Percentiles rank a stretch among this genome's conserved stretches.
These are phyloP conservation scores for Cephus runcator DNA, from an alignment of 2,888 invertebrate species.

Conservation along the genomic window DNA sequence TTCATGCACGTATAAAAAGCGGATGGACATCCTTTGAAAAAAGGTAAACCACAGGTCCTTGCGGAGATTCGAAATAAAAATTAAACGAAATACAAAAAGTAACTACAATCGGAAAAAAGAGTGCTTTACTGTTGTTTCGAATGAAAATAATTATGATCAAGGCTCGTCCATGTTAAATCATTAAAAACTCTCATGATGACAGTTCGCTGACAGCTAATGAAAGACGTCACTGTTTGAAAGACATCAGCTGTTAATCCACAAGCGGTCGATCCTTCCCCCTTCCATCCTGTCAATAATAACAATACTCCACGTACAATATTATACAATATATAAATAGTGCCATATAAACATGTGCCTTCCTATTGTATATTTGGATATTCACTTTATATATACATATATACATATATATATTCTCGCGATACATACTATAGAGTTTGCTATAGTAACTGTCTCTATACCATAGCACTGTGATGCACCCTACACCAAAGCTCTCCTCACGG, in stretches of 20 bases:
- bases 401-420: background rate
- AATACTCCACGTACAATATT: background rate
- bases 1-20: background rate
- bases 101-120: background rate
- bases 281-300: background rate
- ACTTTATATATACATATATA: background rate
- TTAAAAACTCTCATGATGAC: background rate
- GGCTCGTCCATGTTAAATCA: background rate
- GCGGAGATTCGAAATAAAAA: background rate
- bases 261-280: background rate
- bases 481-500: background rate
- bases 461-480: background rate
- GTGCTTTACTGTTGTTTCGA: background rate
- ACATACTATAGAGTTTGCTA: background rate
- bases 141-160: background rate
- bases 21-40: background rate
- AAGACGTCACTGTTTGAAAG: background rate
- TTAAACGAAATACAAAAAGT: background rate
- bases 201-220: background rate
- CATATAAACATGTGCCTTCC: background rate
- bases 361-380: background rate
- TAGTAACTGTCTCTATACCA: background rate
- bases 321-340: background rate
- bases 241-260: background rate
- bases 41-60: background rate